Conservation (phyloP, 2,113 vertebrate species). For the Pagrus major region DNA sequence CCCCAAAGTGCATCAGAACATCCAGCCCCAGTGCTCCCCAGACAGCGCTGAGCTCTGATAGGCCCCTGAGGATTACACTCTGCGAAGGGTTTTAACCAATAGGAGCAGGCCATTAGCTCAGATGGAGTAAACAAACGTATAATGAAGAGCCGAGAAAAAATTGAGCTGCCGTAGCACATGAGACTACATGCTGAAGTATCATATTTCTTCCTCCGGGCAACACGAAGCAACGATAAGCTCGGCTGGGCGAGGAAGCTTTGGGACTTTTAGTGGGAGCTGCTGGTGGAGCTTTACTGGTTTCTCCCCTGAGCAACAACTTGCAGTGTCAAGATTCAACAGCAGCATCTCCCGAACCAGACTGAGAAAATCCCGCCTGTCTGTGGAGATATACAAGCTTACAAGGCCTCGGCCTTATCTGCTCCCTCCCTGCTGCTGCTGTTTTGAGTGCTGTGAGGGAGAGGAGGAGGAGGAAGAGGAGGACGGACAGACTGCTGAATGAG, state of each 20-base stretch:
- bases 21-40: conserved; percentile 42
- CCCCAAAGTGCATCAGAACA: conserved; percentile 47
- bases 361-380: conserved; percentile 23
- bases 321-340: not conserved
- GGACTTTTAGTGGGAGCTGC: conserved; percentile 20
- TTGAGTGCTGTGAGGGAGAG: not conserved
- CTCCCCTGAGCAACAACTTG: not conserved
- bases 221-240: not conserved
- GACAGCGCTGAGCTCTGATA: conserved; percentile 54
- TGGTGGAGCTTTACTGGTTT: conserved; percentile 32
- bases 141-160: conserved; percentile 28
- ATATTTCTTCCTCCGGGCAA: conserved; percentile 20
- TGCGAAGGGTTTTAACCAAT: conserved; percentile 47
- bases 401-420: conserved; percentile 31
- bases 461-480: not conserved
- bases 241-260: not conserved
- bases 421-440: conserved; percentile 12
- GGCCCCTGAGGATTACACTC: conserved; percentile 52
- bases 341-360: not conserved
- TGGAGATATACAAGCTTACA: conserved; percentile 32
- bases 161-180: not conserved
- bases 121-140: conserved; percentile 32
- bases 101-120: conserved; percentile 36
- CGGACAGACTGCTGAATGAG: not conserved
- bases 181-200: conserved; percentile 5